A percentile compares a stretch with the other conserved stretches of the same genome.
Conservation (phyloP, 92 coral and sea anemone species). For the Paramuricea clavata region DNA sequence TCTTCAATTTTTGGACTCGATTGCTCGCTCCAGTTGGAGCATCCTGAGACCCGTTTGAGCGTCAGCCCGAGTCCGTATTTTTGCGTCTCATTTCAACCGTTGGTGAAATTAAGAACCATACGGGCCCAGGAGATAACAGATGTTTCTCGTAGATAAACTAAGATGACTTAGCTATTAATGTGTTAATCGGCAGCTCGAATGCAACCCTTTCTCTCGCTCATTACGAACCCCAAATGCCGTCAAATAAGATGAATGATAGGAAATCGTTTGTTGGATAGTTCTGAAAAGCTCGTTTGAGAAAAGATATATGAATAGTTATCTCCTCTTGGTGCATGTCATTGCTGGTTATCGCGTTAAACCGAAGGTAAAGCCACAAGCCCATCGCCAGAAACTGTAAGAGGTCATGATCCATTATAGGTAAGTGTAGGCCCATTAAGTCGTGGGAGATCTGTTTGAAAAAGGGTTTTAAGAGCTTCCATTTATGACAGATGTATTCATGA, state of each 20-base stretch:
- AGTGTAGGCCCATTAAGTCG: conserved; percentile 16
- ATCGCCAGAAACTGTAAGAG: not conserved
- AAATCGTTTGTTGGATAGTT: conserved; percentile 1
- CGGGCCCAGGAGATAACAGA: not conserved
- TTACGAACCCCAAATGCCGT: not conserved
- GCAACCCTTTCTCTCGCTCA: not conserved
- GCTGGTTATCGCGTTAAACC: not conserved
- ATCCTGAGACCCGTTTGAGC: too few relatives aligned
- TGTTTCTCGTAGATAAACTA: not conserved
- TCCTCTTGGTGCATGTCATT: not conserved
- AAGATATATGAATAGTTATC: conserved; percentile 8
- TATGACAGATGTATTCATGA: not conserved
- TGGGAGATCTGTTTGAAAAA: conserved; percentile 6
- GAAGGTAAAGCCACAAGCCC: not conserved
- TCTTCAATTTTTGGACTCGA: too few relatives aligned
- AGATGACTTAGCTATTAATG: conserved; percentile 12
- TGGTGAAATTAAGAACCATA: conserved; percentile 22
- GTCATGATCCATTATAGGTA: not conserved
- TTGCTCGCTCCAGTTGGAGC: too few relatives aligned
- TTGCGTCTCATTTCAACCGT: not conserved
- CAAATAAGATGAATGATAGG: conserved; percentile 37
- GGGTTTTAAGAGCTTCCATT: conserved; percentile 2
- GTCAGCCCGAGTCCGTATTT: not conserved
- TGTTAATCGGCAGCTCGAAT: conserved; percentile 10
- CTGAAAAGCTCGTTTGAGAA: not conserved